Evolutionary conservation across 2,113 vertebrate species (phyloP), one percentile per base, ranked within the genome.

Genomic region (Pimephales promelas): DNA sequence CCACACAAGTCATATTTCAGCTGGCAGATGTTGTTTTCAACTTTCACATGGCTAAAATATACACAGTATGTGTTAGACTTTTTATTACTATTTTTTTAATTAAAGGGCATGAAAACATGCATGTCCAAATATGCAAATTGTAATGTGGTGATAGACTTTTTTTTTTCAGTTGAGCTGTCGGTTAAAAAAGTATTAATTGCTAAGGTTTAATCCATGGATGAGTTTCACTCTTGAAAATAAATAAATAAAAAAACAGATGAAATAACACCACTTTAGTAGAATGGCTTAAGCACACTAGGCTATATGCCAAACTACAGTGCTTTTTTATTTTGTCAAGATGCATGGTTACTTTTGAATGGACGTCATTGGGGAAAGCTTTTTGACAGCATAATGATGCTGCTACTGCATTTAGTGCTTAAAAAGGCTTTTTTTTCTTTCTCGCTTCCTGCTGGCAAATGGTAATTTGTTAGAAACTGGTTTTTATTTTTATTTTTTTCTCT

Each of bases 341-440:
- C 40, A 40, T 40, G 40, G 40, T 40, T 40, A 9, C 40, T 40
- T 40, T 40, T 40, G 40, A 40, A 40, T 40, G 40, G 8, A 40
- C 40, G 40, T 40, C 40, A 40, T 40, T 40, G 40, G 34, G 22
- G 2, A 71, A 45, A 71, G 36, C n/a, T 47, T 72, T 72, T 72
- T 72, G 40, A 72, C n/a, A 26, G 40, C 40, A 72, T 72, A 26
- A 72, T 70, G 22, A 43, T 72, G 64, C 36, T 40, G 34, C 40
- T 71, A n/a, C 34, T 70, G 18, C 36, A 71, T 71, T n/a, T 71
- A 72, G 22, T 11, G 2, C 40, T 71, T 71, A 43, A 71, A 22
- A 18, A 40, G 40, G 10, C 5, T 31, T 31, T 31, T 31, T 2
- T 40, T 40, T 40, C 1, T 0, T 0, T 8, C 40, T 9, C 40